phyloP scores from a whole-genome alignment of 2,113 vertebrate genomes.

The Antechinus stuartii region DNA sequence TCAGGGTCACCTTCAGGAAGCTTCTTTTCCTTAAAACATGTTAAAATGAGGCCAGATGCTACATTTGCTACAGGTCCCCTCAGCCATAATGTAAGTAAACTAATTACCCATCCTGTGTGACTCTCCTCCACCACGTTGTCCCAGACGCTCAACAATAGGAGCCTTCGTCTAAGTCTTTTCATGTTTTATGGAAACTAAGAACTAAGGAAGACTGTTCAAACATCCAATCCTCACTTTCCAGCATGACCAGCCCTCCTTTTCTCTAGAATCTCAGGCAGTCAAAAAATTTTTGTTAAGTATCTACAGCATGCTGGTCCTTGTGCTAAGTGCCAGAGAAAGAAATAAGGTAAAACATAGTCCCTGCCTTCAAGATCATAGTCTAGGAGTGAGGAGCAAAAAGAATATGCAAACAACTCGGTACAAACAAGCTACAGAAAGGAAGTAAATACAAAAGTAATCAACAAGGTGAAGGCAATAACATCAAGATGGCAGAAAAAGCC shows the following conservation, averaged over 20 bases:
- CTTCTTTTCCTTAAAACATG: background rate
- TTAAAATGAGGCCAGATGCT: background rate
- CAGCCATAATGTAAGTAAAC: background rate
- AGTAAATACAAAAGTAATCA: background rate
- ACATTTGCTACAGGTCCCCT: background rate
- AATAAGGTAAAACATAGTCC: background rate
- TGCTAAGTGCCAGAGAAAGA: background rate
- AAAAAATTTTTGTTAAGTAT: background rate
- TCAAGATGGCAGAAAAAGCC: background rate
- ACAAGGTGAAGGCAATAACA: background rate
- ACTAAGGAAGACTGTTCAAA: background rate
- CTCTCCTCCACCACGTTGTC: background rate
- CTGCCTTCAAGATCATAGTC: background rate
- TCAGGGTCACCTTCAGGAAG: background rate
- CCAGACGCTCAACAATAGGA: background rate
- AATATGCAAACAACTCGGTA: background rate
- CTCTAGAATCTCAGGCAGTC: background rate
- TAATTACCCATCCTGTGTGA: too few relatives aligned
- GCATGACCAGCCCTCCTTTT: background rate
- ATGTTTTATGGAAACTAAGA: background rate
- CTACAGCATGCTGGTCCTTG: background rate
- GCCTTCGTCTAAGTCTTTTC: background rate
- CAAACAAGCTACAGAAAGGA: background rate
- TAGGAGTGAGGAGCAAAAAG: too few relatives aligned
- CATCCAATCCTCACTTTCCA: background rate